These are phyloP conservation scores for Eutolmus rufibarbis DNA, from an alignment of 2,888 invertebrate genomes.

Conservation along the genomic window DNA sequence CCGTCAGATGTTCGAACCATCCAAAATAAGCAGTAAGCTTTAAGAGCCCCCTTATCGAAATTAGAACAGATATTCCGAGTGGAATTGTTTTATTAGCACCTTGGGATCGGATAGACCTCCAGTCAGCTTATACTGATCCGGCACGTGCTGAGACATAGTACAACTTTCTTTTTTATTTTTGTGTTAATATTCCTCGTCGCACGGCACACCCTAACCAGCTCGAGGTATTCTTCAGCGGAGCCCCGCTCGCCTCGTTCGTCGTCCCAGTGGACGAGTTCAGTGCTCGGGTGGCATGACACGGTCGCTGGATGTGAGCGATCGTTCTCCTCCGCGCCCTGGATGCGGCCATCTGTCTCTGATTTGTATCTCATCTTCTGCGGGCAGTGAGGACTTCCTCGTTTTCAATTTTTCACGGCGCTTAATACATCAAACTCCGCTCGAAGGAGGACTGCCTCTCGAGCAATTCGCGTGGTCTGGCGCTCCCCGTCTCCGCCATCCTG, in stretches of 20 bases:
- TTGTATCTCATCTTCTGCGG: background rate
- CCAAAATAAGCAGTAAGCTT: background rate
- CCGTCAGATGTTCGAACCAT: background rate
- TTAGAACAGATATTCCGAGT: background rate
- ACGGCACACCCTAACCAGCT: background rate
- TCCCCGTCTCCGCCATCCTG: background rate
- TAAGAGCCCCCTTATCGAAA: background rate
- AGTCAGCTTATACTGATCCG: background rate
- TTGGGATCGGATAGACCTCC: background rate
- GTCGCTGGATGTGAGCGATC: background rate
- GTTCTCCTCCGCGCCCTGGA: background rate
- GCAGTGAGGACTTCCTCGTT: background rate
- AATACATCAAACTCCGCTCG: background rate
- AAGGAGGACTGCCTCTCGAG: background rate
- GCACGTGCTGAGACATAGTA: background rate
- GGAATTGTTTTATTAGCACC: background rate
- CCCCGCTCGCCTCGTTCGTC: background rate
- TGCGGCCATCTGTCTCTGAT: background rate
- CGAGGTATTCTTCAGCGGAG: background rate
- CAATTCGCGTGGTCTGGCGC: background rate
- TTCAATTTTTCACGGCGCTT: background rate
- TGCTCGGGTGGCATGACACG: background rate
- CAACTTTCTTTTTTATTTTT: background rate
- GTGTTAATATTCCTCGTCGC: background rate
- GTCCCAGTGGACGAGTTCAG: background rate